Evolutionary conservation across 2,888 invertebrate genomes (phyloP), one percentile per base, ranked within the genome.

Genomic region (Therioaphis trifolii): DNA sequence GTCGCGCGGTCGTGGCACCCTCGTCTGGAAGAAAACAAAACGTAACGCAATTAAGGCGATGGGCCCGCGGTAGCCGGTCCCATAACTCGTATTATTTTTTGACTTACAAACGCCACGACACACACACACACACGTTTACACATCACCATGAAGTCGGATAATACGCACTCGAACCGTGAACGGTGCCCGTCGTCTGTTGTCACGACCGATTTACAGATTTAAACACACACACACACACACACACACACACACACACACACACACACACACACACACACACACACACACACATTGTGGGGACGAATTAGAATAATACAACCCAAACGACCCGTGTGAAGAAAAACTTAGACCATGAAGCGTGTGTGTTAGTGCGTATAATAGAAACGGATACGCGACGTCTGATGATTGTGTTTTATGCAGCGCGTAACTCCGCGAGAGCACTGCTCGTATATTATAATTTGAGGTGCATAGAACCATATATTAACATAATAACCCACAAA

Each of bases 11-110:
- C 14, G 52, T 0, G 49, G 52, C 27, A 49, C 71, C 71, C 29
- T 52, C 4, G 21, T 24, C 15, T 2, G 3, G 40, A 74, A 18
- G n/a, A 52, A 52, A 27, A 49, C 46, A 71, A 14, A 43, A 68
- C n/a, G 21, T 4, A 35, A 55, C 18, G 24, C 4, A 35, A 52
- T n/a, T 1, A 11, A 29, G 0, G 21, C 24, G 63, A 66, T 49
- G 29, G 61, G 66, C 29, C 49, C 27, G 58, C 49, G 49, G 63
- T 49, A 49, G 77, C 66, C 77, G 66, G 35, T 46, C 49, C 29
- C 27, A 76, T 61, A 76, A 61, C n/a, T 66, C 49, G 66, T 77
- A 49, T 66, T n/a, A n/a, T n/a, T n/a, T 49, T 63, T 77, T 18
- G 15, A n/a, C 35, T 46, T 7, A 66, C 24, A 68, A 40, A 66